Evolutionary conservation across 2,797 vertebrate genomes (phyloP).

Genomic region (Spinibarbus caldwelli): DNA sequence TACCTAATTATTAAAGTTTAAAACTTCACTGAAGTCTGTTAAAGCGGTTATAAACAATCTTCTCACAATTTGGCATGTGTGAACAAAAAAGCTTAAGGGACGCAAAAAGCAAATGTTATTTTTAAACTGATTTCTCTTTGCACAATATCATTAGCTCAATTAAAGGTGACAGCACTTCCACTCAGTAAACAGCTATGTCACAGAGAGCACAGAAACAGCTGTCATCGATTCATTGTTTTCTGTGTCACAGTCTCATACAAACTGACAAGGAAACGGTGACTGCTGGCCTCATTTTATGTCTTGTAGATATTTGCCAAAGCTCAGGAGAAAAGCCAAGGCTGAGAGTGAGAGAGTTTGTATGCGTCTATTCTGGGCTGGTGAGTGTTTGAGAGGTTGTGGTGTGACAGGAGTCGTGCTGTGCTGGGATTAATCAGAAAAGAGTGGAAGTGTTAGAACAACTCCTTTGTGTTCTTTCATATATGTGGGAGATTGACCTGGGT

Average conservation of each 20-base stretch:
- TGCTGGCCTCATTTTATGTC: slow-evolving; percentile 56
- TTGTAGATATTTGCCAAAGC: slow-evolving; percentile 48
- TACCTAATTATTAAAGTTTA: slow-evolving; percentile 37
- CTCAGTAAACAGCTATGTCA: slow-evolving; percentile 47
- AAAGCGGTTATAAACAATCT: slow-evolving; percentile 1
- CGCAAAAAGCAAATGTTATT: slow-evolving; percentile 19
- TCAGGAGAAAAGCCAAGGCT: slow-evolving; percentile 41
- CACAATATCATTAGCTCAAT: slow-evolving; percentile 57
- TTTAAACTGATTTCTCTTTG: slow-evolving; percentile 43
- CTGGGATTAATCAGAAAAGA: slow-evolving; percentile 40
- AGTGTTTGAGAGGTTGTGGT: slow-evolving; percentile 34
- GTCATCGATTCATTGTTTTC: slow-evolving; percentile 58
- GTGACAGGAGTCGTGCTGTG: slow-evolving; percentile 54
- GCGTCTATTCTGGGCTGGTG: slow-evolving; percentile 48
- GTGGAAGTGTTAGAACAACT: slow-evolving; percentile 34
- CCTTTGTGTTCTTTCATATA: slow-evolving; percentile 22
- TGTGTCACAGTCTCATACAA: slow-evolving; percentile 31
- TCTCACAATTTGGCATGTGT: slow-evolving; percentile 19
- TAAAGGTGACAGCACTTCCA: slow-evolving; percentile 52
- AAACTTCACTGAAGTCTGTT: slow-evolving; percentile 26
- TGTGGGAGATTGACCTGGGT: slow-evolving; percentile 31
- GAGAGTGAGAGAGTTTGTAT: slow-evolving; percentile 36
- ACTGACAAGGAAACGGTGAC: slow-evolving; percentile 57
- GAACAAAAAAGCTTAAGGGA: slow-evolving; percentile 26
- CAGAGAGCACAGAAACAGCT: slow-evolving; percentile 42